Evolutionary conservation across 2,113 vertebrate genomes (phyloP).

Genomic region (Chaetops frenatus): DNA sequence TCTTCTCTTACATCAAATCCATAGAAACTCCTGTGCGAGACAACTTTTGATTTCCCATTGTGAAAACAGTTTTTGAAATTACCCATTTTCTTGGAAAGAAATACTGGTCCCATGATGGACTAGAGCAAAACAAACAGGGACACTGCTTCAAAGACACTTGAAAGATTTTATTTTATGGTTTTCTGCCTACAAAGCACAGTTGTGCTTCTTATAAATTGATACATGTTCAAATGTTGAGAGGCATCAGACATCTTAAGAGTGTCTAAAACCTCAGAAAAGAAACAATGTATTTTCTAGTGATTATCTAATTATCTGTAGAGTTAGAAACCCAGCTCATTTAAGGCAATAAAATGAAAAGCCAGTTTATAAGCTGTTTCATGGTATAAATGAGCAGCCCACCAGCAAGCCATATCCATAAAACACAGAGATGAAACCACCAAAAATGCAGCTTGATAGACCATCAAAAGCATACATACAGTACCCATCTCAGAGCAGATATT

Average conservation of each 20-base stretch:
- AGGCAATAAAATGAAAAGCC: background rate
- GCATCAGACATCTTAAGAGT: background rate
- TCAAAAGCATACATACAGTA: rapidly evolving
- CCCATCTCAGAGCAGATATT: background rate
- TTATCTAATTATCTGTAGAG: background rate
- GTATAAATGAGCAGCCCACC: background rate
- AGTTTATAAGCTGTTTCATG: background rate
- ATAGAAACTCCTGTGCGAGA: background rate
- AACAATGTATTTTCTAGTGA: background rate
- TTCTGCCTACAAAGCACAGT: background rate
- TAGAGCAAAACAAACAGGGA: background rate
- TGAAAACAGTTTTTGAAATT: background rate
- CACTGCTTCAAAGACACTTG: background rate
- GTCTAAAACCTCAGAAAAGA: background rate
- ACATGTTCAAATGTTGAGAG: no score
- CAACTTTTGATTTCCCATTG: background rate
- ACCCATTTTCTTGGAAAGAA: background rate
- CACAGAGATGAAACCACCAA: background rate
- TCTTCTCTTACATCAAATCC: background rate
- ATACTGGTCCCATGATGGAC: background rate
- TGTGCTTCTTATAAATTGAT: background rate
- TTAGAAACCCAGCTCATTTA: background rate
- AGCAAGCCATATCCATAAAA: background rate
- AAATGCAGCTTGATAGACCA: background rate
- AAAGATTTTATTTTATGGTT: background rate